Conservation (phyloP, 2,797 vertebrate genomes). For the Meriones psammophilus region DNA sequence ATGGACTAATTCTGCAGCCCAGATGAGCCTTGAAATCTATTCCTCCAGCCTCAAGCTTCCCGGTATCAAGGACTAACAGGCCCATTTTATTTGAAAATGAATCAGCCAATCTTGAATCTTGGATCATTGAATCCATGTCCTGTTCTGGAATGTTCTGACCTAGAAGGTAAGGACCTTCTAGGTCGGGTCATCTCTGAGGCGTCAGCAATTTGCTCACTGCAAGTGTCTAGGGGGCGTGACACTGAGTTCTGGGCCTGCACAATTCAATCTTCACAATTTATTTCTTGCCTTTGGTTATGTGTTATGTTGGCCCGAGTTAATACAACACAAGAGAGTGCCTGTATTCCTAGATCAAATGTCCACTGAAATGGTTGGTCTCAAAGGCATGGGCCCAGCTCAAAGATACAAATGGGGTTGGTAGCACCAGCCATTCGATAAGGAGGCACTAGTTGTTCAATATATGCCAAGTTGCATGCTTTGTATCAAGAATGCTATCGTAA, state of each 20-base stretch:
- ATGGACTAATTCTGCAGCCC: neutral
- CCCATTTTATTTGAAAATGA: neutral
- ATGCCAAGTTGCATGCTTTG: neutral
- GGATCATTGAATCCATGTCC: neutral
- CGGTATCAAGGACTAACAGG: neutral
- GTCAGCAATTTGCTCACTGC: neutral
- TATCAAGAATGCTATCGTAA: neutral
- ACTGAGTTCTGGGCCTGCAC: neutral
- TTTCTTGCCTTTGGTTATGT: neutral
- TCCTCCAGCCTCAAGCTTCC: neutral
- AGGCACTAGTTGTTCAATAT: no score
- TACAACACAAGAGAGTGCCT: neutral
- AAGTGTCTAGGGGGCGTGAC: rapidly evolving
- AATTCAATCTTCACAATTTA: rapidly evolving
- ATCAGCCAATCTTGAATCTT: neutral
- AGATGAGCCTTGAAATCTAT: neutral
- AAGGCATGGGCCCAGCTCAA: neutral
- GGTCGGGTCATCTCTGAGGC: neutral
- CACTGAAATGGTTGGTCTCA: neutral
- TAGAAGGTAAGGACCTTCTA: neutral
- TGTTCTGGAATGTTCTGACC: neutral
- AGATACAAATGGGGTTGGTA: neutral
- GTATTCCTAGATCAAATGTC: no score
- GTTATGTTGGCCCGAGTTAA: neutral
- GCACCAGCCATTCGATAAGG: neutral